Conservation (phyloP, 2,113 vertebrate genomes). For the Microtus oregoni region DNA sequence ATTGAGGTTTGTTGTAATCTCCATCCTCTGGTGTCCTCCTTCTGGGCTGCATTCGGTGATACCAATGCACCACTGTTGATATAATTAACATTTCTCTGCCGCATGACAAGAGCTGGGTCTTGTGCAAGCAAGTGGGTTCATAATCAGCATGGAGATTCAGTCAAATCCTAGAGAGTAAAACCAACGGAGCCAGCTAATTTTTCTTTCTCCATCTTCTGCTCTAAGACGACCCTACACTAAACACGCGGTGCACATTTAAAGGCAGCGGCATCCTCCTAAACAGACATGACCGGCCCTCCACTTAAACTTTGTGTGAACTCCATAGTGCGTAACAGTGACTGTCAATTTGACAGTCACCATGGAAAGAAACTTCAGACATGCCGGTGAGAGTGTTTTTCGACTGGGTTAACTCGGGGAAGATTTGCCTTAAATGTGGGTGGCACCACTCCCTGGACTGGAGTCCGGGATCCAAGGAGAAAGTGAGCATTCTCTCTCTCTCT, state of each 20-base stretch:
- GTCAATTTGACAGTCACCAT: not conserved
- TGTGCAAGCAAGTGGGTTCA: not conserved
- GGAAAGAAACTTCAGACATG: not conserved
- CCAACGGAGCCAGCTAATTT: not conserved
- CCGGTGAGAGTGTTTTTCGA: not conserved
- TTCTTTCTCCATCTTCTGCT: not conserved
- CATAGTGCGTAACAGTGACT: no score
- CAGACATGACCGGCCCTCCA: fast-evolving
- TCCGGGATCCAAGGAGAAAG: not conserved
- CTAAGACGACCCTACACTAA: not conserved
- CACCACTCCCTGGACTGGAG: not conserved
- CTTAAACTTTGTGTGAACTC: not conserved
- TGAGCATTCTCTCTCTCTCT: no score
- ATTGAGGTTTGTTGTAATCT: not conserved
- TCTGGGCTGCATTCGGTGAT: fast-evolving
- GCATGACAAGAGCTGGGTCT: not conserved
- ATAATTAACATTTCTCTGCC: not conserved
- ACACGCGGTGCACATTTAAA: not conserved
- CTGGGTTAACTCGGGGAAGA: not conserved
- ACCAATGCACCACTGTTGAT: fast-evolving
- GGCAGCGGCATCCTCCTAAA: not conserved
- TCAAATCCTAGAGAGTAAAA: not conserved
- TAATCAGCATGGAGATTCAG: not conserved
- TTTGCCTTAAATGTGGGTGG: not conserved
- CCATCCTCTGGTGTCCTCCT: fast-evolving